Conservation (phyloP, 2,888 invertebrate species). For the Chirona hameri region DNA sequence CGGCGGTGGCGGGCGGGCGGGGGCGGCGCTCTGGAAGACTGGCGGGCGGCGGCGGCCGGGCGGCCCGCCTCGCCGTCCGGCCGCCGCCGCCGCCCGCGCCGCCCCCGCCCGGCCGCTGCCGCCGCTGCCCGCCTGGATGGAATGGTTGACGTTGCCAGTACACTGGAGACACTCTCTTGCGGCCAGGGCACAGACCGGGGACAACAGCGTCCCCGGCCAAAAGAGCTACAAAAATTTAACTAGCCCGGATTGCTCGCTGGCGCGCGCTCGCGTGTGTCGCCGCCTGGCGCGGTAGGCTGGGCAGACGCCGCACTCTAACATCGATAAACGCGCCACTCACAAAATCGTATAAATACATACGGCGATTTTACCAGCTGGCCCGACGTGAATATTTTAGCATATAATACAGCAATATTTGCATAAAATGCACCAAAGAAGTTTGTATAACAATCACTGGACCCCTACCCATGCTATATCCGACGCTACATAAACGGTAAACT, state of each 20-base stretch:
- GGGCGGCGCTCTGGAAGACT: not conserved
- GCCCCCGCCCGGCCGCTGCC: too few species aligned
- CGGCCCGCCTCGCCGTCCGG: not conserved
- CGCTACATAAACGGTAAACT: not conserved
- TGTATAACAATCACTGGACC: conserved; percentile 2
- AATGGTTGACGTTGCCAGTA: conserved; percentile 3
- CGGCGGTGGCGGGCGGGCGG: not conserved
- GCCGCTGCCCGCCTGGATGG: not conserved
- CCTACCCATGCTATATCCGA: not conserved
- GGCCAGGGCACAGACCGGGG: not conserved
- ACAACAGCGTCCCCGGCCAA: conserved; percentile 5
- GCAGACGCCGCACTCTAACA: not conserved
- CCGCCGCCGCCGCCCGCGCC: not conserved
- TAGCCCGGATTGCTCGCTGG: not conserved
- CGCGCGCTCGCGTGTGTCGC: not conserved
- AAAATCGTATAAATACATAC: conserved; percentile 23
- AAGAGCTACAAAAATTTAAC: conserved; percentile 26
- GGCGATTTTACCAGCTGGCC: conserved; percentile 3
- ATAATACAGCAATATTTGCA: conserved; percentile 26
- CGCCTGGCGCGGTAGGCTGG: too few species aligned
- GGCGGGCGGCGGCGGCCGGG: not conserved
- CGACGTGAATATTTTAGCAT: not conserved
- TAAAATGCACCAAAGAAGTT: conserved; percentile 11
- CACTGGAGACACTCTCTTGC: not conserved
- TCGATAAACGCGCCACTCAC: not conserved